phyloP scores from a whole-genome alignment of 2,113 vertebrate species.

The Nothocercus julius region DNA sequence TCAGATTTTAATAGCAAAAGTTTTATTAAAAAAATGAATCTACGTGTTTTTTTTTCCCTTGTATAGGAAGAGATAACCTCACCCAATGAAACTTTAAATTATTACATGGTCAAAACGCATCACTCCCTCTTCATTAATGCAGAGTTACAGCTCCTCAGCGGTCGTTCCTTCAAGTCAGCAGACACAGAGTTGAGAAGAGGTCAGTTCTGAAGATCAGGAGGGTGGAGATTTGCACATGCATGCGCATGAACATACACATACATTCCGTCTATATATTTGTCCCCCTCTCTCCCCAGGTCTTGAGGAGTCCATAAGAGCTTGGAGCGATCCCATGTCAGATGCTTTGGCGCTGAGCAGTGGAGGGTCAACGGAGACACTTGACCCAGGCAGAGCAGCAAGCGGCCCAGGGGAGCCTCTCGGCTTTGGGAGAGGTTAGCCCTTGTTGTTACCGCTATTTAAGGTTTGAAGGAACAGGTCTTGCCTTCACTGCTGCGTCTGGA shows the following conservation, averaged over 20 bases:
- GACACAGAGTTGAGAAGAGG: neutral
- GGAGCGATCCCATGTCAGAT: accelerated
- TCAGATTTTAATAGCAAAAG: neutral
- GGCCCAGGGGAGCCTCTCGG: neutral
- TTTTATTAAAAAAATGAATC: neutral
- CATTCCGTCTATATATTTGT: too few species aligned
- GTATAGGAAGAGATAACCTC: neutral
- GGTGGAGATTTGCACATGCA: accelerated
- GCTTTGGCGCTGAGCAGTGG: too few species aligned
- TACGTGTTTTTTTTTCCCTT: neutral
- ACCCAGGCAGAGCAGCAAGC: neutral
- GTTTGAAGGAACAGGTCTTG: neutral
- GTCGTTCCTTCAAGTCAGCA: neutral
- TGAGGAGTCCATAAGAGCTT: neutral
- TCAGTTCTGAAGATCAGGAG: accelerated
- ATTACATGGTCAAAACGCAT: neutral
- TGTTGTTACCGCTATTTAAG: accelerated
- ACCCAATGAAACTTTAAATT: neutral
- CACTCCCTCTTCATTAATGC: neutral
- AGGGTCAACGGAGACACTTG: accelerated
- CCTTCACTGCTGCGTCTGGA: neutral
- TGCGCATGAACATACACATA: accelerated
- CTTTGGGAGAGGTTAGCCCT: neutral
- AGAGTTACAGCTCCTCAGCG: neutral
- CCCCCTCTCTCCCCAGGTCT: neutral